A percentile compares a stretch with the other conserved stretches of the same genome.
Evolutionary conservation across 1,140 invertebrate species (phyloP).

Genomic region (Bilobella aurantiaca): DNA sequence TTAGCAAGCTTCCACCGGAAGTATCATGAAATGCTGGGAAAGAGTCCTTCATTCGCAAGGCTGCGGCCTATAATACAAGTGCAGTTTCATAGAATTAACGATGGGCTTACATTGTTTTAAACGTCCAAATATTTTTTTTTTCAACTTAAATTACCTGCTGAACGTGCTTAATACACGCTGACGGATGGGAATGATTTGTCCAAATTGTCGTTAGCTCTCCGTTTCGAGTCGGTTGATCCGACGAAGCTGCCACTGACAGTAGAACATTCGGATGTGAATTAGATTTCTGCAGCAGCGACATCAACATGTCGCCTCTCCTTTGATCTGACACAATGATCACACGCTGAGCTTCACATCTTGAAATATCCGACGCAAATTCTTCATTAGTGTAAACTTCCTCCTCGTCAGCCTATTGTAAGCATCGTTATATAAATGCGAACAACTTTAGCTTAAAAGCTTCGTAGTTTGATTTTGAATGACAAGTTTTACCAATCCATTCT

Average conservation of each 20-base stretch:
- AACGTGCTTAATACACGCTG: constrained; percentile 39
- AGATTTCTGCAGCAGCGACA: constrained; percentile 38
- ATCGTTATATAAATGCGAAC: not conserved
- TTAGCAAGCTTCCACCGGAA: constrained; percentile 34
- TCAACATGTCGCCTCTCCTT: constrained; percentile 43
- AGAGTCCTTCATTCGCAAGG: constrained; percentile 37
- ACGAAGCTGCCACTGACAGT: constrained; percentile 39
- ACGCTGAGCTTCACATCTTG: constrained; percentile 43
- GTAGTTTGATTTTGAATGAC: too few species aligned
- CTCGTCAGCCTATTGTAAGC: constrained; percentile 38
- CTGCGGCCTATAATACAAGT: constrained; percentile 37
- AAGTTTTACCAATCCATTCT: constrained; percentile 47
- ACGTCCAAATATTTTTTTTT: not conserved
- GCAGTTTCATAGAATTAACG: not conserved
- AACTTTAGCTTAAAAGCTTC: constrained; percentile 33
- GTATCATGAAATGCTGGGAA: constrained; percentile 37
- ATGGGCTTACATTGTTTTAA: not conserved
- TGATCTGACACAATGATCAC: constrained; percentile 46
- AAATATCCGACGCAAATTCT: constrained; percentile 44
- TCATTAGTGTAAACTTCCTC: constrained; percentile 43
- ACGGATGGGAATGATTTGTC: constrained; percentile 39
- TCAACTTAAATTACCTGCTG: constrained; percentile 38
- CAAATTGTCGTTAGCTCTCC: constrained; percentile 42
- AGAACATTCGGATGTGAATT: constrained; percentile 41
- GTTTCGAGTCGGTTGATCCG: constrained; percentile 40